Base-by-base conservation (phyloP, 2,888 invertebrate species). In the Caenorhabditis sinica region DNA sequence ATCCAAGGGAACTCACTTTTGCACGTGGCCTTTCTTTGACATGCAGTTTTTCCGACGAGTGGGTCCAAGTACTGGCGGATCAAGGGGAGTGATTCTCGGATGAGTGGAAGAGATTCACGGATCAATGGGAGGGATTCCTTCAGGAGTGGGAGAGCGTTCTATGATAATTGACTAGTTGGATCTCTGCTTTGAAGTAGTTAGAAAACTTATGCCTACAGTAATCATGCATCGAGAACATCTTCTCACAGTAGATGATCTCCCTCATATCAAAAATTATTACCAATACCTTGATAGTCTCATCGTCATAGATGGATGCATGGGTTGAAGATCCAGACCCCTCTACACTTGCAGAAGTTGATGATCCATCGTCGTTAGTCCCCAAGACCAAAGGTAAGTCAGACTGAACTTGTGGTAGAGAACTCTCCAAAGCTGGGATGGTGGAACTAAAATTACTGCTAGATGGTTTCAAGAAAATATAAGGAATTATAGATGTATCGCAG, bases 81-180 rank as follows among this genome's bases (percentile, higher is more conserved):
- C 11, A 87, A 58, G 11, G 87, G 87, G 6, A 87, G 82, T 5
- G 87, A 85, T 49, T 87, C 87, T 40, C 87, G 56, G 17, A 87
- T 74, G 0, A 87, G 68, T 11, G 87, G 87, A 30, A 87, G 82
- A 15, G 87, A 87, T 60, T 87, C 87, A 17, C 87, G 79, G 20
- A 87, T 86, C 17, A 87, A 30, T 3, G 87, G 87, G 11, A 87
- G 79, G 0, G 87, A 87, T 49, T 87, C 87, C 51, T 84, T 84
- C n/a, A 87, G 75, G 15, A 86, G 65, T 23, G 87, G 87, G 2
- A 87, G 72, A 15, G 84, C 79, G 13, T 80, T 74, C 86, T 87
- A 58, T 8, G 20, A 56, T 28, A 1, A 23, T 53, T 20, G 23
- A 11, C 9, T 23, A 23, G 20, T 20, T 1, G 23, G 11, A 49